Evolutionary conservation across 2,797 vertebrate genomes (phyloP).

Genomic region (Pseudomugil gertrudae): DNA sequence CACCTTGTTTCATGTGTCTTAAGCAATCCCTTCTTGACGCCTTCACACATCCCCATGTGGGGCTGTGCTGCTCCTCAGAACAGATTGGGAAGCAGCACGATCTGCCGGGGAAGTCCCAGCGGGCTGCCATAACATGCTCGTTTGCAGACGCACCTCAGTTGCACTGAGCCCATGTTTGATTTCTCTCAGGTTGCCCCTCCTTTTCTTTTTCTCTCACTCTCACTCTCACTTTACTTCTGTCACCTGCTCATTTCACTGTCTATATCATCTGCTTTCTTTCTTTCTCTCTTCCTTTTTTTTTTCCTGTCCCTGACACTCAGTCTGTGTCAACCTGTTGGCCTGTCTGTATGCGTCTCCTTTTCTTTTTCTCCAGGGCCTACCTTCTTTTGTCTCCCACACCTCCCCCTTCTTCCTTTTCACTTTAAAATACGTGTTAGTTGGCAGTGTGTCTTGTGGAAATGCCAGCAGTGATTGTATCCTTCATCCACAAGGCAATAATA

Average conservation of each 20-base stretch:
- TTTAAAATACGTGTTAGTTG: constrained; percentile 80
- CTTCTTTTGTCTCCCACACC: constrained; percentile 54
- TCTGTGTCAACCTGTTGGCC: constrained; percentile 67
- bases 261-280: constrained; percentile 66
- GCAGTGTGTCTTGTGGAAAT: constrained; percentile 76
- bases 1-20: constrained; percentile 86
- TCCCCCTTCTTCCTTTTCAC: constrained; percentile 55
- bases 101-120: constrained; percentile 82
- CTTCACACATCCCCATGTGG: constrained; percentile 82
- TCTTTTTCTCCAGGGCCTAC: constrained; percentile 50
- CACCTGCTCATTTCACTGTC: constrained; percentile 73
- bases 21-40: constrained; percentile 84
- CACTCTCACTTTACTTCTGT: constrained; percentile 72
- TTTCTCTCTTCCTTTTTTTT: constrained; percentile 14
- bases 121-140: constrained; percentile 82
- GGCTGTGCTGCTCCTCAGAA: constrained; percentile 81
- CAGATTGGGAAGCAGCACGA: constrained; percentile 85
- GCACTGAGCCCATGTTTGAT: constrained; percentile 82
- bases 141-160: constrained; percentile 82
- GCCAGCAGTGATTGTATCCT: constrained; percentile 77
- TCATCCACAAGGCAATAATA: constrained; percentile 75
- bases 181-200: constrained; percentile 81
- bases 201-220: constrained; percentile 64
- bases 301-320: constrained; percentile 60
- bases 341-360: constrained; percentile 58